Conservation (phyloP, 2,888 invertebrate species). For the Philaethria dido region DNA sequence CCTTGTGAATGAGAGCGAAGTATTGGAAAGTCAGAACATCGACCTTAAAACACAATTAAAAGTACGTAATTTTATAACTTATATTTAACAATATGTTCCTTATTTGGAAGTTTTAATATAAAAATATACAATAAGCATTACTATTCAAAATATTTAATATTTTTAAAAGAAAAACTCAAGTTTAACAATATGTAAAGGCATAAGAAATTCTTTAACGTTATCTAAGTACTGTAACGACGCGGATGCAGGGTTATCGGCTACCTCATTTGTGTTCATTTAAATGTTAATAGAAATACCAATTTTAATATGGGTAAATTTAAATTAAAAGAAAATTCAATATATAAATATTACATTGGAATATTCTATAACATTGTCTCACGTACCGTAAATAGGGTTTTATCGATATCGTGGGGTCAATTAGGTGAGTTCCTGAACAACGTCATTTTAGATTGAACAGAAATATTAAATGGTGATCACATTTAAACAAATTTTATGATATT, state of each 20-base stretch:
- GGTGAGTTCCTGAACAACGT: not conserved
- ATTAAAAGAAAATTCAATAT: slow-evolving; percentile 6
- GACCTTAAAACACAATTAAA: slow-evolving; percentile 91
- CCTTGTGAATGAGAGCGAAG: slow-evolving; percentile 93
- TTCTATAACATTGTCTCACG: not conserved
- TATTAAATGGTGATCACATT: not conserved
- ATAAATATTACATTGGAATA: not conserved
- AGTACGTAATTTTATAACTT: slow-evolving; percentile 53
- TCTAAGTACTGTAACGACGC: slow-evolving; percentile 21
- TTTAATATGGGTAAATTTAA: slow-evolving; percentile 29
- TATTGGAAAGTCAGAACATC: slow-evolving; percentile 92
- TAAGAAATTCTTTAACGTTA: slow-evolving; percentile 16
- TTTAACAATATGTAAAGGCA: not conserved
- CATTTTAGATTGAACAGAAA: not conserved
- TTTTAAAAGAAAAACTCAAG: not conserved
- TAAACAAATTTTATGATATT: slow-evolving; percentile 4
- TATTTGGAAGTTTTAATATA: too few species aligned
- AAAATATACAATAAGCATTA: too few species aligned
- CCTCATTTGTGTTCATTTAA: slow-evolving; percentile 39
- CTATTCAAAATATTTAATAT: too few species aligned
- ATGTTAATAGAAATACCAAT: slow-evolving; percentile 40
- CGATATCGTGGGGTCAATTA: not conserved
- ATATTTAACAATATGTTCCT: not conserved
- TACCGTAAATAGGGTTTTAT: not conserved
- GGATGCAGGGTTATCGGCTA: slow-evolving; percentile 38